Percentiles rank a stretch among this genome's conserved stretches.
Conservation (phyloP, 2,888 invertebrate genomes). For the Euplexia lucipara region DNA sequence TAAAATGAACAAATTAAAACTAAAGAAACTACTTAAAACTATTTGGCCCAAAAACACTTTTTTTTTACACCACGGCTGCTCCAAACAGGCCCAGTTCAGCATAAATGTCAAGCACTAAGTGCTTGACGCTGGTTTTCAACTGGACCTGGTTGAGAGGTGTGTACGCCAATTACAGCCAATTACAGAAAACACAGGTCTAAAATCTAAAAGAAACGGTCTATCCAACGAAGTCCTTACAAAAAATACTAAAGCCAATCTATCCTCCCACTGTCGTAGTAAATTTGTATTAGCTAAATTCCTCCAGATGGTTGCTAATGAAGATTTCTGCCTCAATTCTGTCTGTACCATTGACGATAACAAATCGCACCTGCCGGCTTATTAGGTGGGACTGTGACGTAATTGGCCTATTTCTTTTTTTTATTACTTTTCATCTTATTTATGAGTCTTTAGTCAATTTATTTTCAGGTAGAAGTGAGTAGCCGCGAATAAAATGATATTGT, state of each 20-base stretch:
- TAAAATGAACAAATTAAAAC: no score
- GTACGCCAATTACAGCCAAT: not conserved
- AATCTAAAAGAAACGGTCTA: slow-evolving; percentile 13
- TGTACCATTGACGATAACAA: slow-evolving; percentile 58
- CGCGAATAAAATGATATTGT: no score
- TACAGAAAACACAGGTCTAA: slow-evolving; percentile 1
- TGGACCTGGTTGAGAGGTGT: no score
- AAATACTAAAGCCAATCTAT: slow-evolving; percentile 30
- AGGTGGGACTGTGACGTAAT: slow-evolving; percentile 23
- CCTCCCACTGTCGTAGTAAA: slow-evolving; percentile 44
- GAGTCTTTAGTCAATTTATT: slow-evolving; percentile 4
- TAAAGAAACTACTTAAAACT: no score
- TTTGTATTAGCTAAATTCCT: slow-evolving; percentile 49
- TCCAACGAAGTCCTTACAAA: slow-evolving; percentile 22
- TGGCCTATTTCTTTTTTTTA: slow-evolving; percentile 16
- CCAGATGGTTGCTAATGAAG: slow-evolving; percentile 58
- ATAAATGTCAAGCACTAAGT: no score
- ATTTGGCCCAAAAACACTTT: no score
- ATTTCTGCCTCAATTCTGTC: slow-evolving; percentile 58
- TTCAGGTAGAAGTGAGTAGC: not conserved
- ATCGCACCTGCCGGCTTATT: slow-evolving; percentile 57
- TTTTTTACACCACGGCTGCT: no score
- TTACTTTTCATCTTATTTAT: slow-evolving; percentile 27
- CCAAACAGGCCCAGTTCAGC: no score
- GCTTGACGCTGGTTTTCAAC: no score